Evolutionary conservation across 2,888 invertebrate genomes (phyloP).

Genomic region (Eilema sororculum): DNA sequence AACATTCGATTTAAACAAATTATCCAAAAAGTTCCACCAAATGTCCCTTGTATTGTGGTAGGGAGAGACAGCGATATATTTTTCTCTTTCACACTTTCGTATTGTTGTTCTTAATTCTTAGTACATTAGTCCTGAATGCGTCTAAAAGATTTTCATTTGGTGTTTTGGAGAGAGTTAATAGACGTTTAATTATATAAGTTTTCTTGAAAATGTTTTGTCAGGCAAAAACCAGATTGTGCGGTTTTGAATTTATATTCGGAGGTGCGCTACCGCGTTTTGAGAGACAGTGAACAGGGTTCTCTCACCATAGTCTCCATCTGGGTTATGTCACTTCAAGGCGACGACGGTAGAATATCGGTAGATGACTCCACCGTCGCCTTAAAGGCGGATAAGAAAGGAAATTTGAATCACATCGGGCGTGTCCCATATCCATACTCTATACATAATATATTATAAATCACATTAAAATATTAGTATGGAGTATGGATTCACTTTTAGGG

Average conservation of each 20-base stretch:
- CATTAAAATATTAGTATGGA: too few relatives aligned
- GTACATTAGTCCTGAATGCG: conserved; percentile 5
- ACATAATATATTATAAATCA: too few relatives aligned
- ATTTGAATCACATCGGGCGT: too few relatives aligned
- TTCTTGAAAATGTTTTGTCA: conserved; percentile 7
- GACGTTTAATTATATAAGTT: conserved; percentile 26
- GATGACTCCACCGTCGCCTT: too few relatives aligned
- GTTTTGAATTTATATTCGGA: background rate
- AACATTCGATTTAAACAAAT: conserved; percentile 58
- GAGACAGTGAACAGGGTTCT: too few relatives aligned
- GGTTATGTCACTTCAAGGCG: too few relatives aligned
- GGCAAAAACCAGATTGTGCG: background rate
- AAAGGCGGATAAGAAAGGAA: too few relatives aligned
- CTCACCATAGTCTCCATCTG: too few relatives aligned
- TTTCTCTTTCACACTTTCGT: background rate
- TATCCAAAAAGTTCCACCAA: conserved; percentile 52
- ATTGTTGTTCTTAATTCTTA: conserved; percentile 8
- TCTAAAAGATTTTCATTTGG: background rate
- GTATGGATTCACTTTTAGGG: too few relatives aligned
- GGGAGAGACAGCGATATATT: conserved; percentile 2
- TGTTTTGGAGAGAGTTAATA: conserved; percentile 26
- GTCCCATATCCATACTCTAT: too few relatives aligned
- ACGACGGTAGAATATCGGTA: too few relatives aligned
- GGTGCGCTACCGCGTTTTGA: background rate
- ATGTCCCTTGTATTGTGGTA: conserved; percentile 13